phyloP scores from a whole-genome alignment of 2,888 invertebrate genomes.

The Scaptomyza flava region DNA sequence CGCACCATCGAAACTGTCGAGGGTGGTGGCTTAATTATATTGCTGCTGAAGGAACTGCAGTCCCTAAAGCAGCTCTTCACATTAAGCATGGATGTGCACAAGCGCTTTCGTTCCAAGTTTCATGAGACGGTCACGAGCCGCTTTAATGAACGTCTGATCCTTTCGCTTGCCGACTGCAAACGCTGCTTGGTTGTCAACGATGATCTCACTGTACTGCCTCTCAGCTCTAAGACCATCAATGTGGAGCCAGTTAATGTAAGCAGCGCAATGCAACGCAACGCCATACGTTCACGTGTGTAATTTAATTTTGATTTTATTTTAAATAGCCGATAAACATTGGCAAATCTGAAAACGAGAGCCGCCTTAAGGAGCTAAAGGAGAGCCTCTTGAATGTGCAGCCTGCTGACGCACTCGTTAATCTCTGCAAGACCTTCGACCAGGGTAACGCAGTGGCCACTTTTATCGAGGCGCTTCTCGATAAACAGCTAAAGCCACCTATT shows the following conservation, averaged over 20 bases:
- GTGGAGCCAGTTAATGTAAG: conserved; percentile 89
- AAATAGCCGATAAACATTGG: conserved; percentile 79
- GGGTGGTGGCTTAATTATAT: conserved; percentile 96
- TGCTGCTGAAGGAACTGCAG: conserved; percentile 93
- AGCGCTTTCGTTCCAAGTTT: conserved; percentile 95
- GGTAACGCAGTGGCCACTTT: conserved; percentile 96
- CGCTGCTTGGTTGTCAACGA: conserved; percentile 98
- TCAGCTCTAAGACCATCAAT: conserved; percentile 94
- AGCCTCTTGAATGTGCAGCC: conserved; percentile 96
- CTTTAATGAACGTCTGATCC: conserved; percentile 97
- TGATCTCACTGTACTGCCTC: conserved; percentile 94
- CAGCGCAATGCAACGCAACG: background rate
- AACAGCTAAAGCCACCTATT: conserved; percentile 93
- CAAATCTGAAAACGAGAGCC: conserved; percentile 85
- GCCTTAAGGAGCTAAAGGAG: conserved; percentile 91
- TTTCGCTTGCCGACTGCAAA: conserved; percentile 94
- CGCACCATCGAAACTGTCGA: conserved; percentile 99
- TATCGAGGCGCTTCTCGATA: conserved; percentile 97
- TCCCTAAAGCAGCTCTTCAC: conserved; percentile 97
- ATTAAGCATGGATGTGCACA: conserved; percentile 99
- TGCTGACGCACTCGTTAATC: conserved; percentile 93
- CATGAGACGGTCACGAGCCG: conserved; percentile 95
- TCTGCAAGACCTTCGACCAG: conserved; percentile 97
- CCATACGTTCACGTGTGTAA: background rate
- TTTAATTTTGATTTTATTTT: background rate